These are phyloP conservation scores for Chlorocebus sabaeus DNA, from an alignment of 2,113 vertebrate genomes.

Conservation along the genomic window DNA sequence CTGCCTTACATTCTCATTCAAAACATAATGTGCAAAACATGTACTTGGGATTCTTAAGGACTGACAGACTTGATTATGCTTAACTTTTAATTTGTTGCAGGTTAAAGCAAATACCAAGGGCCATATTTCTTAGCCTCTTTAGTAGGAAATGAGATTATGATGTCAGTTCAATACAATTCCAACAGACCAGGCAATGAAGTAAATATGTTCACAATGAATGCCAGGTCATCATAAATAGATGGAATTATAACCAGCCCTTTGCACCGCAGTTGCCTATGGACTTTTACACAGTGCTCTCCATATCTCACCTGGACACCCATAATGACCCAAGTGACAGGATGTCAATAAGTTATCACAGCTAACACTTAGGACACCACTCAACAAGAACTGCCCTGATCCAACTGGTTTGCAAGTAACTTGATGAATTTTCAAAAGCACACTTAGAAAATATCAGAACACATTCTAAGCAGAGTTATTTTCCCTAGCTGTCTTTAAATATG, in stretches of 20 bases:
- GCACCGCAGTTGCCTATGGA: constrained; percentile 75
- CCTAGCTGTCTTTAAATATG: neutral
- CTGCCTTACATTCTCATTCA: neutral
- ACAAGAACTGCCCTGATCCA: neutral
- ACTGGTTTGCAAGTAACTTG: neutral
- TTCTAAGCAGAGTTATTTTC: neutral
- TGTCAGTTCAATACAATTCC: constrained; percentile 79
- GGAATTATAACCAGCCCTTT: constrained; percentile 73
- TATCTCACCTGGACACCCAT: constrained; percentile 75
- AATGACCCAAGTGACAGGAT: constrained; percentile 76
- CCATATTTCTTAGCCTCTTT: constrained; percentile 78
- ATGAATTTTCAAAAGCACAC: neutral
- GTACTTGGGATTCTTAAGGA: constrained; percentile 42
- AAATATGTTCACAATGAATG: constrained; percentile 77
- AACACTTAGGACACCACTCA: constrained; percentile 46
- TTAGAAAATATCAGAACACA: constrained; percentile 1
- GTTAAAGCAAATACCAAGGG: constrained; percentile 68
- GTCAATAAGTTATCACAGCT: constrained; percentile 75
- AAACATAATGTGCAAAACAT: neutral
- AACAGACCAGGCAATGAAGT: constrained; percentile 63
- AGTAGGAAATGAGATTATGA: constrained; percentile 79
- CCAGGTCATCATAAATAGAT: constrained; percentile 73
- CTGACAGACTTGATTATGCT: constrained; percentile 56
- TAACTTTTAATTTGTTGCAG: constrained; percentile 76
- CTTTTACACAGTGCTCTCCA: constrained; percentile 77